Conservation (phyloP, 2,888 invertebrate genomes). For the Oasisia sp. region DNA sequence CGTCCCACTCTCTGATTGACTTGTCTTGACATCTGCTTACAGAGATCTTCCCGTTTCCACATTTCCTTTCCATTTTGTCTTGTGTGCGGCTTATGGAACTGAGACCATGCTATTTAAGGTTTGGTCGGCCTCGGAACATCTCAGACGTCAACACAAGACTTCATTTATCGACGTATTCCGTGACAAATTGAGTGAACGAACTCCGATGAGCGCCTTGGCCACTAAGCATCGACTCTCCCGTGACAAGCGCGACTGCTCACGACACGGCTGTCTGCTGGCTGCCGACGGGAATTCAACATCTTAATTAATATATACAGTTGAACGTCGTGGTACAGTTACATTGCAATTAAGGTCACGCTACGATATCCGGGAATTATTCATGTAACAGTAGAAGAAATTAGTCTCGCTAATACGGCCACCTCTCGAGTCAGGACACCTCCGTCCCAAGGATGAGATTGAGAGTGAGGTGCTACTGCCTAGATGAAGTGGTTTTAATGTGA, state of each 20-base stretch:
- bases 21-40: not conserved
- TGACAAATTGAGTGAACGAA: not conserved
- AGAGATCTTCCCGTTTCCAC: not conserved
- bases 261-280: not conserved
- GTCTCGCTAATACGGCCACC: too few relatives aligned
- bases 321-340: too few relatives aligned
- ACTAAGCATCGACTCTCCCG: not conserved
- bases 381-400: too few relatives aligned
- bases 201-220: not conserved
- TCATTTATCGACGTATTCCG: slow-evolving; percentile 12
- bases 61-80: not conserved
- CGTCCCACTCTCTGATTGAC: not conserved
- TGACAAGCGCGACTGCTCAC: not conserved
- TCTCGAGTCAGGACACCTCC: too few relatives aligned
- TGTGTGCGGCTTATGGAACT: not conserved
- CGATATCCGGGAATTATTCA: too few relatives aligned
- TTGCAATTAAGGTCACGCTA: too few relatives aligned
- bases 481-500: not conserved
- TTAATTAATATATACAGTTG: not conserved
- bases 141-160: not conserved
- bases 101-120: not conserved
- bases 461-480: too few relatives aligned
- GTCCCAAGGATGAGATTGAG: too few relatives aligned
- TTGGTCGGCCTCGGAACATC: not conserved
- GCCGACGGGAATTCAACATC: not conserved